A percentile compares a stretch with the other conserved stretches of the same genome.
Conservation (phyloP, 2,888 invertebrate species). For the Sphaerophoria taeniata region DNA sequence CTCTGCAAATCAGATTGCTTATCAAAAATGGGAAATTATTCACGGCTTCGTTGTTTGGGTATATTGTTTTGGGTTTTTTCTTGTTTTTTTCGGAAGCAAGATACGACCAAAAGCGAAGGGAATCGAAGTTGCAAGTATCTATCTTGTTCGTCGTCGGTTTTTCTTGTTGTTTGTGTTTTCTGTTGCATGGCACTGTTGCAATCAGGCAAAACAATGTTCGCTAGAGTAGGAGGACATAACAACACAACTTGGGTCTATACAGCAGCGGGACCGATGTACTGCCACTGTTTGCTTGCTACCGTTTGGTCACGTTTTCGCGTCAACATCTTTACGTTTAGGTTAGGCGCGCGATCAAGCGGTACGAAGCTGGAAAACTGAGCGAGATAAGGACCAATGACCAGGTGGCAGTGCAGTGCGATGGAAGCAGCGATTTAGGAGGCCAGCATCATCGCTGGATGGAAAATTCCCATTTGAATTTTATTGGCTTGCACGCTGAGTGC, state of each 20-base stretch:
- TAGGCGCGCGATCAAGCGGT: conserved; percentile 72
- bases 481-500: conserved; percentile 51
- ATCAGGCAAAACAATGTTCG: conserved; percentile 70
- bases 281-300: conserved; percentile 71
- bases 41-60: conserved; percentile 57
- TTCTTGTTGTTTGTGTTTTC: background rate
- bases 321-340: conserved; percentile 71
- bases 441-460: conserved; percentile 38
- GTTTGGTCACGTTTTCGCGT: conserved; percentile 75
- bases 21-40: conserved; percentile 73
- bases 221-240: conserved; percentile 62
- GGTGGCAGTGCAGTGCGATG: conserved; percentile 38
- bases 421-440: background rate
- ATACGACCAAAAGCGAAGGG: conserved; percentile 15
- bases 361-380: conserved; percentile 26
- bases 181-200: conserved; percentile 64
- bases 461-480: conserved; percentile 71
- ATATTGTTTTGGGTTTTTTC: background rate
- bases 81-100: conserved; percentile 11
- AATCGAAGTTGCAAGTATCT: background rate
- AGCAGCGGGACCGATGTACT: conserved; percentile 68
- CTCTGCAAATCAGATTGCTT: conserved; percentile 62
- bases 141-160: conserved; percentile 39
- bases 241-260: background rate
- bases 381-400: conserved; percentile 70